These are phyloP conservation scores for Neomicropteryx cornuta DNA, from an alignment of 1,140 invertebrate genomes.

Conservation along the genomic window DNA sequence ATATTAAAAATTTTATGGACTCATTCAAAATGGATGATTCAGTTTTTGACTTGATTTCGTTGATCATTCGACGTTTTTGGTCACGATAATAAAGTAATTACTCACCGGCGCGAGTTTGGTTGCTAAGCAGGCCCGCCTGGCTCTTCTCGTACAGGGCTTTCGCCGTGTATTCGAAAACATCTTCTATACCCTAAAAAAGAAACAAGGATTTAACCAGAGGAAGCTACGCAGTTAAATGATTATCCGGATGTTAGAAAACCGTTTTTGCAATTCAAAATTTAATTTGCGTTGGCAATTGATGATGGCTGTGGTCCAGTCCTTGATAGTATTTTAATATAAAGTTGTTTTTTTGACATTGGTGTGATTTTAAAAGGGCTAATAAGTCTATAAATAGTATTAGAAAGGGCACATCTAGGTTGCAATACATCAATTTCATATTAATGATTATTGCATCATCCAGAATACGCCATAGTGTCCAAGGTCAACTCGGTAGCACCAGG, in stretches of 20 bases:
- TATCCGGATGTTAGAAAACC: too few species aligned
- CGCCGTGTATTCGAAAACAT: constrained; percentile 55
- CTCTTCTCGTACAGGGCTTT: constrained; percentile 29
- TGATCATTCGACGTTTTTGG: constrained; percentile 1
- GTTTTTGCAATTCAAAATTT: too few species aligned
- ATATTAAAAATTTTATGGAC: not conserved
- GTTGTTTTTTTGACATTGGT: not conserved
- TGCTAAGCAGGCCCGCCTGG: not conserved
- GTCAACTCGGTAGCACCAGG: too few species aligned
- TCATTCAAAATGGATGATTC: not conserved
- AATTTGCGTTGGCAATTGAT: not conserved
- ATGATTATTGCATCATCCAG: too few species aligned
- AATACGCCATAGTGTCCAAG: too few species aligned
- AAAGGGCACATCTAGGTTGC: too few species aligned
- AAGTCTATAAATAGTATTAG: too few species aligned
- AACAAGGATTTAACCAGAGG: constrained; percentile 1
- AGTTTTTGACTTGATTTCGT: not conserved
- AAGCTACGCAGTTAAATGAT: not conserved
- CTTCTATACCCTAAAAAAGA: constrained; percentile 49
- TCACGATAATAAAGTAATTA: constrained; percentile 13
- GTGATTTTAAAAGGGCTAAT: not conserved
- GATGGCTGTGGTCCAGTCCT: not conserved
- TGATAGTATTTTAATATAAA: not conserved
- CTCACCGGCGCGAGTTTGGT: not conserved
- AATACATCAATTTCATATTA: too few species aligned